Percentiles rank a stretch among this genome's conserved stretches.
Conservation (phyloP, 2,888 invertebrate genomes). For the Synergus itoensis region DNA sequence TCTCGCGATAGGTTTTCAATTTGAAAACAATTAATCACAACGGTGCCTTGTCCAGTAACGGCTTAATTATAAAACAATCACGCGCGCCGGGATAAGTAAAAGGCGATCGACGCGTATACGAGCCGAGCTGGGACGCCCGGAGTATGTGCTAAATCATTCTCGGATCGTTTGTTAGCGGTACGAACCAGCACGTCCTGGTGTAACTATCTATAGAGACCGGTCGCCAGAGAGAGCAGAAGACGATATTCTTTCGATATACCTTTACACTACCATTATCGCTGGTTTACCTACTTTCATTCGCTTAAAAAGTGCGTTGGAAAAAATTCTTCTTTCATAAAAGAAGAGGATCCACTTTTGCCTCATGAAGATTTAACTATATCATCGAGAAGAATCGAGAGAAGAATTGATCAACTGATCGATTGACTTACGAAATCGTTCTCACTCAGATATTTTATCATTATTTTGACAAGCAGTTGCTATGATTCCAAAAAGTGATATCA, state of each 20-base stretch:
- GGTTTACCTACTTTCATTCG: conserved; percentile 43
- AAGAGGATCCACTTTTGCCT: not conserved
- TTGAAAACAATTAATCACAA: conserved; percentile 76
- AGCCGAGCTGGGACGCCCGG: conserved; percentile 57
- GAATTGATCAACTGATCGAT: not conserved
- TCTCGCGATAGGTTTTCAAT: conserved; percentile 73
- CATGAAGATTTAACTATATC: not conserved
- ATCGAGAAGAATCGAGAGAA: conserved; percentile 11
- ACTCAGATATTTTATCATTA: not conserved
- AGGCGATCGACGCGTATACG: conserved; percentile 62
- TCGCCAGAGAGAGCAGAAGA: conserved; percentile 26
- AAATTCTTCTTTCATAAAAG: not conserved
- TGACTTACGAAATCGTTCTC: not conserved
- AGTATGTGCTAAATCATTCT: conserved; percentile 77
- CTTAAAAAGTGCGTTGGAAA: not conserved
- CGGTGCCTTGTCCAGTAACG: conserved; percentile 68
- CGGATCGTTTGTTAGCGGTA: conserved; percentile 73
- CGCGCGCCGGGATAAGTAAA: conserved; percentile 67
- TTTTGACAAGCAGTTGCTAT: conserved; percentile 7
- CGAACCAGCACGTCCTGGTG: conserved; percentile 59
- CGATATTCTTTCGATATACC: conserved; percentile 46
- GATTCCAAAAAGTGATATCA: conserved; percentile 15
- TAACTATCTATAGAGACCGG: conserved; percentile 12
- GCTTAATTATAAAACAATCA: conserved; percentile 78
- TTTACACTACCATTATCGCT: conserved; percentile 43